Base-by-base conservation (phyloP, 2,888 invertebrate species). In the Pemphredon lugubris region DNA sequence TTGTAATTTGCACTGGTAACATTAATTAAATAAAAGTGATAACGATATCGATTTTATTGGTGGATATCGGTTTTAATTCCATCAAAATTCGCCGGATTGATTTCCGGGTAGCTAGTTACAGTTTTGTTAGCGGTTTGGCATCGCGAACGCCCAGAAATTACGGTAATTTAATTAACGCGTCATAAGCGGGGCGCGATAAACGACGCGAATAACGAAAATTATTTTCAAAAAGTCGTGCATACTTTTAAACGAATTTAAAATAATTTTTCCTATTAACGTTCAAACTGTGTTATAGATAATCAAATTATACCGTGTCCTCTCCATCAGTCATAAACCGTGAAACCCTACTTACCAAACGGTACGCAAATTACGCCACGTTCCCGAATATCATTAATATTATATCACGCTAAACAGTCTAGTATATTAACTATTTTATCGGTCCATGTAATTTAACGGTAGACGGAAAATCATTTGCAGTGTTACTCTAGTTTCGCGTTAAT, bases 41-140 rank as follows among this genome's bases (percentile, higher is more conserved):
- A 72, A 66, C 42, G 53, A 73, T 70, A 67, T 61, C 44, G 45
- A 66, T 34, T 71, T 74, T 53, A 44, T 58, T 57, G 58, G 67
- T 54, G 39, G 58, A 39, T 57, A 50, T 51, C 21, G 32, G 16
- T 60, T 42, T 59, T 53, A 2, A 34, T 51, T 16, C 21, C 6
- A 23, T 42, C 21, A 64, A 57, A 57, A 50, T 58, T n/a, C n/a
- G n/a, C n/a, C n/a, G n/a, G n/a, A n/a, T n/a, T 40, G 32, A 1
- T 32, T 30, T 11, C 7, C 7, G 23, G 32, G 34, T 32, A 20
- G 14, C 9, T 7, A 37, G 30, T 34, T 14, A 6, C 51, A 9
- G 59, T n/a, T n/a, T n/a, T n/a, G n/a, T n/a, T n/a, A n/a, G n/a
- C n/a, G n/a, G n/a, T n/a, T n/a, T n/a, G n/a, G n/a, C n/a, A n/a